Conservation (phyloP, 2,113 vertebrate species). For the Rhipidura dahli region DNA sequence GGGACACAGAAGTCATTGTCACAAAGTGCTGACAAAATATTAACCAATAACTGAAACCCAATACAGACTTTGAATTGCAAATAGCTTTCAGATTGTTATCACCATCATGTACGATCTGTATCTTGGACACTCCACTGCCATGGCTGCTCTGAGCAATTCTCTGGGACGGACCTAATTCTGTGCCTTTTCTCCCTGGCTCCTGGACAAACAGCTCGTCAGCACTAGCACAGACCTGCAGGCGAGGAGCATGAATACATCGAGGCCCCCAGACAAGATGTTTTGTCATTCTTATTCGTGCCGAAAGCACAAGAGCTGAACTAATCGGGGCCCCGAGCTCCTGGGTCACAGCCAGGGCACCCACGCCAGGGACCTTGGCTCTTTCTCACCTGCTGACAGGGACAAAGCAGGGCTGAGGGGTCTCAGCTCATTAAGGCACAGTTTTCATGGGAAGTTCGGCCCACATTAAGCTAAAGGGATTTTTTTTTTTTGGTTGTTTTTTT, state of each 20-base stretch:
- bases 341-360: slow-evolving; percentile 46
- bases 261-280: not conserved
- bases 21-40: not conserved
- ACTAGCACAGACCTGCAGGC: not conserved
- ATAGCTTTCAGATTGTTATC: not conserved
- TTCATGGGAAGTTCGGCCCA: slow-evolving; percentile 3
- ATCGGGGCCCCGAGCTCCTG: not conserved
- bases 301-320: slow-evolving; percentile 38
- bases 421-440: not conserved
- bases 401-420: not conserved
- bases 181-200: not conserved
- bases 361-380: not conserved
- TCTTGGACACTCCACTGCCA: not conserved
- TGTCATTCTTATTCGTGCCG: not conserved
- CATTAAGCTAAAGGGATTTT: not conserved
- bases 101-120: not conserved
- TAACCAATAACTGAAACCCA: not conserved
- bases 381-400: slow-evolving; percentile 44
- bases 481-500: not conserved
- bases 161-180: not conserved
- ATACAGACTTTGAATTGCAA: not conserved
- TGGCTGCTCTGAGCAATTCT: not conserved
- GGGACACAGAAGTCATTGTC: not conserved
- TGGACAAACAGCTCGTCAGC: not conserved
- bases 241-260: not conserved